These are phyloP conservation scores for Vanacampus margaritifer DNA, from an alignment of 2,113 vertebrate genomes.

Conservation along the genomic window DNA sequence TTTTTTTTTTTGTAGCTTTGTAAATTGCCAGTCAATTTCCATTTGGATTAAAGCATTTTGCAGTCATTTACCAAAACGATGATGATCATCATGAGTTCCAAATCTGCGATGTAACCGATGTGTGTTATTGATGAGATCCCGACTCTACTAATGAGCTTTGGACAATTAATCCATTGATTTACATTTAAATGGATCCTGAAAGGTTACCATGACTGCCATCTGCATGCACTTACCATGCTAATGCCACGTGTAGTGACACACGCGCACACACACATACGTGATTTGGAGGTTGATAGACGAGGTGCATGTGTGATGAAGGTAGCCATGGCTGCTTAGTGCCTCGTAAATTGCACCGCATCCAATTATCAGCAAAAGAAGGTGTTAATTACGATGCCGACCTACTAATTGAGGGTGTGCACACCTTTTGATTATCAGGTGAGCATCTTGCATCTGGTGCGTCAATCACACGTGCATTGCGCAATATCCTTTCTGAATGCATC, in stretches of 20 bases:
- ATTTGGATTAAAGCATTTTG: not conserved
- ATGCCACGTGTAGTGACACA: constrained; percentile 56
- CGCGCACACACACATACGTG: constrained; percentile 9
- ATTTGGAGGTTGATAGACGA: constrained; percentile 23
- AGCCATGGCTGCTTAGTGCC: constrained; percentile 19
- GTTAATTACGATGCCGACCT: constrained; percentile 58
- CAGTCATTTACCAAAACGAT: not conserved
- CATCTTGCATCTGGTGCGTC: constrained; percentile 13
- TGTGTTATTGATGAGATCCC: constrained; percentile 64
- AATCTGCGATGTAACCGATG: constrained; percentile 41
- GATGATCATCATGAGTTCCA: constrained; percentile 9
- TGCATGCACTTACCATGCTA: constrained; percentile 77
- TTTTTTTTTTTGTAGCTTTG: not conserved
- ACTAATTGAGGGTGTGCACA: constrained; percentile 35
- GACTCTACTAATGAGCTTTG: constrained; percentile 67
- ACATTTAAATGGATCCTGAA: constrained; percentile 73
- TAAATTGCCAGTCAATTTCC: not conserved
- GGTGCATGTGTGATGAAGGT: constrained; percentile 5
- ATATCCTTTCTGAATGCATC: not conserved
- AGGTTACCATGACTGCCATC: constrained; percentile 69
- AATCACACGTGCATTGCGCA: not conserved
- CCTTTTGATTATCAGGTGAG: constrained; percentile 49
- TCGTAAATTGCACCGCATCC: constrained; percentile 53
- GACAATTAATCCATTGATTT: constrained; percentile 76
- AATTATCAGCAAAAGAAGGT: constrained; percentile 57